A percentile compares a stretch with the other conserved stretches of the same genome.
Evolutionary conservation across 2,888 invertebrate species (phyloP).

Genomic region (Drosophila cyrtoloma): DNA sequence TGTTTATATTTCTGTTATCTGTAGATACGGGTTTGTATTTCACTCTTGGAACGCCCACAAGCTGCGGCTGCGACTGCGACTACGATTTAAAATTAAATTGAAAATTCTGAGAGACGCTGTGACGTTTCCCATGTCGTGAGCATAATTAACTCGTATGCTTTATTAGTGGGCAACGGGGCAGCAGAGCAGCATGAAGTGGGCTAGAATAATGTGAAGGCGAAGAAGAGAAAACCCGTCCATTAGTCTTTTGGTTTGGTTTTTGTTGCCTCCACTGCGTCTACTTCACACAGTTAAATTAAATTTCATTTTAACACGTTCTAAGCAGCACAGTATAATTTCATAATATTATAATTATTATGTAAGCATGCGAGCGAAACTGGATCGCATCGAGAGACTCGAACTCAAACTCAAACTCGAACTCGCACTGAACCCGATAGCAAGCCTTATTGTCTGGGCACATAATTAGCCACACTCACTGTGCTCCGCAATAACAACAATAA

Average conservation of each 20-base stretch:
- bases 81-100: constrained; percentile 29
- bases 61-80: constrained; percentile 23
- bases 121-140: constrained; percentile 62
- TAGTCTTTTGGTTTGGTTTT: constrained; percentile 17
- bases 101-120: constrained; percentile 45
- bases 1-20: constrained; percentile 28
- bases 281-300: constrained; percentile 76
- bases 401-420: constrained; percentile 14
- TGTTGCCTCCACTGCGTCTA: constrained; percentile 12
- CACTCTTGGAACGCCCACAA: constrained; percentile 42
- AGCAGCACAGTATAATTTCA: constrained; percentile 47
- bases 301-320: constrained; percentile 80
- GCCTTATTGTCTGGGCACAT: constrained; percentile 35
- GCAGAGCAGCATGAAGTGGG: constrained; percentile 60
- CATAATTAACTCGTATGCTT: constrained; percentile 67
- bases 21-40: constrained; percentile 4
- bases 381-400: constrained; percentile 31
- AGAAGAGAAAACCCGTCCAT: constrained; percentile 30
- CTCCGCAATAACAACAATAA: constrained; percentile 22
- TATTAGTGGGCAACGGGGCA: constrained; percentile 12
- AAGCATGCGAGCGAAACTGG: constrained; percentile 80
- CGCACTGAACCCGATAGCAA: constrained; percentile 1
- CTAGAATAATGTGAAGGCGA: constrained; percentile 32
- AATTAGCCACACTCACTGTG: constrained; percentile 66
- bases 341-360: constrained; percentile 74